phyloP scores from a whole-genome alignment of 2,113 vertebrate species.

The Grammomys surdaster region DNA sequence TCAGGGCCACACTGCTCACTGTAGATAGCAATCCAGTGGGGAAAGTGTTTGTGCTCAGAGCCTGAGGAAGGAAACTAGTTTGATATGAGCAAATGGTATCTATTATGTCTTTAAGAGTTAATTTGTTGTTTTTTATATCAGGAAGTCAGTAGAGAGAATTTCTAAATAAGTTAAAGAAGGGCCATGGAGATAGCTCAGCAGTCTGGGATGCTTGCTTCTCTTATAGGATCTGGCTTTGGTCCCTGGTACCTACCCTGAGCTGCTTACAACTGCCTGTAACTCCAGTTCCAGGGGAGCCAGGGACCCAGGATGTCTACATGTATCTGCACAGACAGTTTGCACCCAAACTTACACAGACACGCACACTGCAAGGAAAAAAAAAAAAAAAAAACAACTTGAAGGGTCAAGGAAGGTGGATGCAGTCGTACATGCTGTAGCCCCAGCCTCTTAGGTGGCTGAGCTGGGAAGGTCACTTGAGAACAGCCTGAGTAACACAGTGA shows the following conservation, averaged over 20 bases:
- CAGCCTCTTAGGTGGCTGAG: neutral
- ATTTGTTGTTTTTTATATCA: conserved; percentile 9
- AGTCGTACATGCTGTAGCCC: neutral
- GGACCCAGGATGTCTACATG: neutral
- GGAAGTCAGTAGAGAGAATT: conserved; percentile 38
- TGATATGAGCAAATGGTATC: neutral
- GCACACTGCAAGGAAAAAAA: no score
- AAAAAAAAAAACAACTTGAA: neutral
- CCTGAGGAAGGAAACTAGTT: neutral
- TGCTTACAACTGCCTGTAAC: neutral
- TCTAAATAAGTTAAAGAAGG: neutral
- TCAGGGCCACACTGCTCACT: neutral
- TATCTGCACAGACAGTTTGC: neutral
- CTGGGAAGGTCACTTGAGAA: neutral
- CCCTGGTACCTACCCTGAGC: neutral
- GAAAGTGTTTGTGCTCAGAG: neutral
- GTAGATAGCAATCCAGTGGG: neutral
- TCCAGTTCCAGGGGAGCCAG: neutral
- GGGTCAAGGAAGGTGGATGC: neutral
- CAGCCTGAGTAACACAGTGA: neutral
- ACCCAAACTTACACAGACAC: neutral
- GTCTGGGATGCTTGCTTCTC: neutral
- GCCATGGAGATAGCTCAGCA: neutral
- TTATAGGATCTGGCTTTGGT: neutral
- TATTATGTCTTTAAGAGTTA: conserved; percentile 15